Evolutionary conservation across 2,797 vertebrate genomes (phyloP).

Genomic region (Enteromius paludinosus): DNA sequence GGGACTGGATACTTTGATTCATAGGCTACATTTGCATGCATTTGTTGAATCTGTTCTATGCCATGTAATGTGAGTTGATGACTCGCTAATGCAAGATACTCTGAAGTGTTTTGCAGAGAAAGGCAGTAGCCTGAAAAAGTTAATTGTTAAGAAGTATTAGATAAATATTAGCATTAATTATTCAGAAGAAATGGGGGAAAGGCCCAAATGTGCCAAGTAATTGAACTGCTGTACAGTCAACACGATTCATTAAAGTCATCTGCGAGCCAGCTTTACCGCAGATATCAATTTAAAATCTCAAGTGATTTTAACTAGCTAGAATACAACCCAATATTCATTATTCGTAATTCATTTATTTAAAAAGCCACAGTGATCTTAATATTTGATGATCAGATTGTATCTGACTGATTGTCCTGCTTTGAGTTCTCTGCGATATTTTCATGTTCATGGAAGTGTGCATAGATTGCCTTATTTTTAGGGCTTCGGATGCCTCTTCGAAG

Average conservation of each 20-base stretch:
- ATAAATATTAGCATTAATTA: background rate
- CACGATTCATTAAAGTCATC: background rate
- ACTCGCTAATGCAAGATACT: background rate
- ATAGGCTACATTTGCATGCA: background rate
- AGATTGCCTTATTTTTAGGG: background rate
- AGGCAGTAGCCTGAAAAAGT: background rate
- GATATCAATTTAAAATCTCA: background rate
- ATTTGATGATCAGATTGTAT: background rate
- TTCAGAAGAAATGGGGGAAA: background rate
- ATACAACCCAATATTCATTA: too few relatives aligned
- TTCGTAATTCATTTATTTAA: too few relatives aligned
- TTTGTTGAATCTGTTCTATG: background rate
- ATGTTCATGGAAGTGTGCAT: background rate
- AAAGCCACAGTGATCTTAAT: background rate
- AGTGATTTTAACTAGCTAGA: background rate
- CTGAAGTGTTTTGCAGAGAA: background rate
- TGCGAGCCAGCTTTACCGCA: background rate
- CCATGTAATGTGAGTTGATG: background rate
- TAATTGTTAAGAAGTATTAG: background rate
- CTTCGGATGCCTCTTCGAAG: background rate
- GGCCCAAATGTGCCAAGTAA: background rate
- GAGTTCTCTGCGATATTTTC: background rate
- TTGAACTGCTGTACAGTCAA: background rate
- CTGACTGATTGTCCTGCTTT: background rate
- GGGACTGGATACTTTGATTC: background rate